phyloP scores from a whole-genome alignment of 2,888 invertebrate genomes.

The Mongoloraphidia duomilia region DNA sequence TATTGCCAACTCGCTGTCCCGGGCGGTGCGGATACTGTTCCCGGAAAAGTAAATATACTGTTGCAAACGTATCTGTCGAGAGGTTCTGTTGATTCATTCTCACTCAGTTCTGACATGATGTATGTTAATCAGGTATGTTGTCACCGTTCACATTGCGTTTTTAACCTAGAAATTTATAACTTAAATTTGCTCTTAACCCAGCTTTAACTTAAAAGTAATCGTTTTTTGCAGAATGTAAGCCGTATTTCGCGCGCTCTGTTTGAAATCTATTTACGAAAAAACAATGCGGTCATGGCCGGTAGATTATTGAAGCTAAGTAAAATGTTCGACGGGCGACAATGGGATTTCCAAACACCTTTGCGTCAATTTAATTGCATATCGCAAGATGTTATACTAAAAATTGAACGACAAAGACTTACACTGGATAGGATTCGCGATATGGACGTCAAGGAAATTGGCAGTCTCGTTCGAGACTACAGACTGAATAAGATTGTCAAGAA shows the following conservation, averaged over 20 bases:
- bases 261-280: constrained; percentile 80
- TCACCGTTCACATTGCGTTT: neutral
- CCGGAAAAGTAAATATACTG: constrained; percentile 91
- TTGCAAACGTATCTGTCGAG: constrained; percentile 81
- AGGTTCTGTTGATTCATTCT: constrained; percentile 66
- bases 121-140: constrained; percentile 69
- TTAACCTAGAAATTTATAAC: neutral
- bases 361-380: constrained; percentile 69
- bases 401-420: constrained; percentile 62
- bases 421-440: constrained; percentile 73
- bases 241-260: constrained; percentile 86
- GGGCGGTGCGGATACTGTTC: constrained; percentile 75
- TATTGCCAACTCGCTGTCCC: constrained; percentile 66
- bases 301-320: constrained; percentile 77
- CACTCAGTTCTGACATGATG: constrained; percentile 74
- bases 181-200: neutral
- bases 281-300: constrained; percentile 79
- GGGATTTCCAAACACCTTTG: constrained; percentile 77
- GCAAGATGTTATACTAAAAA: constrained; percentile 63
- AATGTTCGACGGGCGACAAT: constrained; percentile 84
- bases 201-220: neutral
- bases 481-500: constrained; percentile 64
- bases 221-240: constrained; percentile 61
- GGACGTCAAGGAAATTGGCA: constrained; percentile 74
- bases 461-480: constrained; percentile 59